Evolutionary conservation across 2,797 vertebrate species (phyloP).

Genomic region (Bradypodion ventrale): DNA sequence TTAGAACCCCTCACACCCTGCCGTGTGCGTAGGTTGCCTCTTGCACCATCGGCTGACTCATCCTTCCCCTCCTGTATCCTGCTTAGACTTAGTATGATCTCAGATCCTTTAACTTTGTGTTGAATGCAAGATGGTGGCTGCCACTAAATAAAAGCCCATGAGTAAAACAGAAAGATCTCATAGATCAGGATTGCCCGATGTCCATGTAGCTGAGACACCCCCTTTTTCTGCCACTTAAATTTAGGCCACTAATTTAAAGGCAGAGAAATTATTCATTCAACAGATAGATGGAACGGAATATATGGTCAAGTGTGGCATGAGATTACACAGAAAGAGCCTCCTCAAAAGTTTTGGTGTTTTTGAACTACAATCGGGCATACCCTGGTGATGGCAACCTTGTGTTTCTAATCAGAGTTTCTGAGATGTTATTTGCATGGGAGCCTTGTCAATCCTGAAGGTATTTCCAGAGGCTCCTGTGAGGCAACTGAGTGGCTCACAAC

Average conservation of each 20-base stretch:
- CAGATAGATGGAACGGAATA: neutral
- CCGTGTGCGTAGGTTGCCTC: neutral
- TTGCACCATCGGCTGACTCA: neutral
- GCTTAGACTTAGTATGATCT: neutral
- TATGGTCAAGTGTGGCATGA: neutral
- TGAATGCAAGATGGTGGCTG: neutral
- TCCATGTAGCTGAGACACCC: neutral
- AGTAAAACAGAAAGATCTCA: neutral
- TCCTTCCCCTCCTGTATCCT: neutral
- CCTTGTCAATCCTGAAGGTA: neutral
- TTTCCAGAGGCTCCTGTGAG: neutral
- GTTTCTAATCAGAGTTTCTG: neutral
- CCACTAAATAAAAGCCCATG: neutral
- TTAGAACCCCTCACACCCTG: slow-evolving; percentile 1
- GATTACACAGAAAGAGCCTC: too few species aligned
- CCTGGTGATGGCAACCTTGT: too few species aligned
- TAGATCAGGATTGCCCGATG: neutral
- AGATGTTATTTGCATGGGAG: neutral
- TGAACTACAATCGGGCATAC: too few species aligned
- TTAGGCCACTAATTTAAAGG: neutral
- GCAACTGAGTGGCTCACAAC: too few species aligned
- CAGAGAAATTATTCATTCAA: neutral
- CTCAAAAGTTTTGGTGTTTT: too few species aligned
- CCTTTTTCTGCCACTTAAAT: neutral
- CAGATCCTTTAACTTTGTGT: neutral